Conservation (phyloP, 1,140 invertebrate species). For the Asbolus verrucosus region DNA sequence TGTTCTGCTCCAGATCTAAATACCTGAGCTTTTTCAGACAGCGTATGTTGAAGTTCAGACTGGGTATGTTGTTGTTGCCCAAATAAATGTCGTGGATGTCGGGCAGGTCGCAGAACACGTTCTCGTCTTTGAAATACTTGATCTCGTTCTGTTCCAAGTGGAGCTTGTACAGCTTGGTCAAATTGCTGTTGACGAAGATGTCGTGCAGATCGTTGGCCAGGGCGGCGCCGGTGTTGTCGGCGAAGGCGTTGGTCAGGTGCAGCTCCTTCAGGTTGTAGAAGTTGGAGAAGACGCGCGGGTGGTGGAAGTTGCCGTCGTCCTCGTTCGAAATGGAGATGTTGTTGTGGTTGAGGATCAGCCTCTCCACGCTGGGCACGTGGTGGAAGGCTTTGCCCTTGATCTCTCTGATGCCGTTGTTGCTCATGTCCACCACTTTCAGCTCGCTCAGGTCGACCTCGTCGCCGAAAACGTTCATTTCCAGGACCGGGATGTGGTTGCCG, state of each 20-base stretch:
- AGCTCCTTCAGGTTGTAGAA: slow-evolving; percentile 79
- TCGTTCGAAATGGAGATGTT: slow-evolving; percentile 72
- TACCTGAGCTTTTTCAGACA: slow-evolving; percentile 77
- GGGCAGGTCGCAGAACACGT: slow-evolving; percentile 79
- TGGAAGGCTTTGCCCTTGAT: slow-evolving; percentile 84
- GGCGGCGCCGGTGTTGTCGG: slow-evolving; percentile 73
- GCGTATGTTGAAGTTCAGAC: slow-evolving; percentile 75
- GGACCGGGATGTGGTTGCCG: slow-evolving; percentile 74
- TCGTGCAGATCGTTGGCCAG: slow-evolving; percentile 76
- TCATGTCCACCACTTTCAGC: slow-evolving; percentile 80
- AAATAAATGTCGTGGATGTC: slow-evolving; percentile 77
- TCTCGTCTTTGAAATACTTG: slow-evolving; percentile 72
- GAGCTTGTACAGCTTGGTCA: slow-evolving; percentile 76
- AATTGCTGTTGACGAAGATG: slow-evolving; percentile 79
- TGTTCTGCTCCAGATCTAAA: slow-evolving; percentile 79
- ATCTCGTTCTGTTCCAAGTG: slow-evolving; percentile 87
- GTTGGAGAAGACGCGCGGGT: slow-evolving; percentile 83
- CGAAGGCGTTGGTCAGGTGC: slow-evolving; percentile 83
- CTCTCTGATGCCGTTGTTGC: slow-evolving; percentile 79
- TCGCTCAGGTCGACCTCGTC: slow-evolving; percentile 68
- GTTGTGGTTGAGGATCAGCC: slow-evolving; percentile 83
- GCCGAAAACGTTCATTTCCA: slow-evolving; percentile 82
- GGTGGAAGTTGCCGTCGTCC: slow-evolving; percentile 72
- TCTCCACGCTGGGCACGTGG: slow-evolving; percentile 77
- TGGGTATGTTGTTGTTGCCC: slow-evolving; percentile 73